Conservation (phyloP, 2,888 invertebrate genomes). For the Rhagophthalmus giganteus region DNA sequence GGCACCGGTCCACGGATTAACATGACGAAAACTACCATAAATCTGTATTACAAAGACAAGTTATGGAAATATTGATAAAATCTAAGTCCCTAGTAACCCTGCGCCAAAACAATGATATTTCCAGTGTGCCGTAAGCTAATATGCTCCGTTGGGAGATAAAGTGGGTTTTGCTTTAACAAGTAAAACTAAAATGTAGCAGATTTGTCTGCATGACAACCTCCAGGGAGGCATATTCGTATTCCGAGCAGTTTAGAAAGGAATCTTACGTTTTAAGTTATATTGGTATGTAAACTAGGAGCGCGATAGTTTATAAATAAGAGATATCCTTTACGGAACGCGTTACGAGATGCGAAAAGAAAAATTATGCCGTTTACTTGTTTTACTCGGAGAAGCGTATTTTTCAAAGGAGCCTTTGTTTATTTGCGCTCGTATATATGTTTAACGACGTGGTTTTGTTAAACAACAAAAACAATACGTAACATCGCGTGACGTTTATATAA, state of each 20-base stretch:
- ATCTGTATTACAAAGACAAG: constrained; percentile 15
- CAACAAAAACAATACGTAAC: no score
- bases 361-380: no score
- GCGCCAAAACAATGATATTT: constrained; percentile 3
- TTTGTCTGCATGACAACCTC: constrained; percentile 1
- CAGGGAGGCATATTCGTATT: neutral
- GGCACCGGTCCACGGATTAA: constrained; percentile 1
- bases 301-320: neutral
- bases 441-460: no score
- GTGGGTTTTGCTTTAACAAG: constrained; percentile 5
- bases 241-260: neutral
- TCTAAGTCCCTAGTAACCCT: constrained; percentile 5
- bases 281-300: neutral
- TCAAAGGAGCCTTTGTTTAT: no score
- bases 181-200: constrained; percentile 3
- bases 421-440: no score
- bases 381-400: no score
- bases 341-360: no score
- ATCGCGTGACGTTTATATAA: no score
- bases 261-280: neutral
- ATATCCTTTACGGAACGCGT: no score
- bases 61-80: constrained; percentile 23
- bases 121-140: neutral
- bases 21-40: constrained; percentile 11
- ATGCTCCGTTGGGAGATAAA: constrained; percentile 5